These are phyloP conservation scores for Yoshiicerus persimilis DNA, from an alignment of 1,140 invertebrate genomes.

Conservation along the genomic window DNA sequence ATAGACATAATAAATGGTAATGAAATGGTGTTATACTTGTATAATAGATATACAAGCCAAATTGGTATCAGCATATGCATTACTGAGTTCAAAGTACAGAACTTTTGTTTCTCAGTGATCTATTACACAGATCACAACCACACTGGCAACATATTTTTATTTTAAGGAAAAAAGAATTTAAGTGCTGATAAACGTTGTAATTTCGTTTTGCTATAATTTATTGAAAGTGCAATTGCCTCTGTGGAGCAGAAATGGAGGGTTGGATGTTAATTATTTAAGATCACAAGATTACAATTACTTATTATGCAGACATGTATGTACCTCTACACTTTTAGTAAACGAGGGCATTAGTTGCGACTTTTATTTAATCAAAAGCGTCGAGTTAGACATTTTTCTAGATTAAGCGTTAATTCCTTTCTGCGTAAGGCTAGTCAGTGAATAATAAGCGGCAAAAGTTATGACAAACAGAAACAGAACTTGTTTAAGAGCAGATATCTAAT, in stretches of 20 bases:
- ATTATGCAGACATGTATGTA: not conserved
- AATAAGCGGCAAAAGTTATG: not conserved
- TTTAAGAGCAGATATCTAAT: not conserved
- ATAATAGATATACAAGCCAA: no score
- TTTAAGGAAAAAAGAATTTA: not conserved
- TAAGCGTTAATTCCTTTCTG: not conserved
- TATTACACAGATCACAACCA: no score
- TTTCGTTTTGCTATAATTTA: not conserved
- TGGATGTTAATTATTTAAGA: not conserved
- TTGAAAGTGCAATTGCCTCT: not conserved
- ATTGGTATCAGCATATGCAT: no score
- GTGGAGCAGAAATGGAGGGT: not conserved
- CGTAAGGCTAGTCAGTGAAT: not conserved
- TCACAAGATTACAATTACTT: not conserved
- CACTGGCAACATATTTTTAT: no score
- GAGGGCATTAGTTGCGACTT: not conserved
- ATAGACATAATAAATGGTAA: no score
- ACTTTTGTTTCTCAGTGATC: no score
- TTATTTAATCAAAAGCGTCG: not conserved
- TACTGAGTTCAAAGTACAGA: no score
- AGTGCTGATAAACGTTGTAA: no score
- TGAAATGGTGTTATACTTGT: no score
- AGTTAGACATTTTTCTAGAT: no score
- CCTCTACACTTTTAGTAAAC: not conserved
- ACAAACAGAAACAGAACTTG: not conserved